These are phyloP conservation scores for Chrysina gloriosa DNA, from an alignment of 2,888 invertebrate genomes.

Conservation along the genomic window DNA sequence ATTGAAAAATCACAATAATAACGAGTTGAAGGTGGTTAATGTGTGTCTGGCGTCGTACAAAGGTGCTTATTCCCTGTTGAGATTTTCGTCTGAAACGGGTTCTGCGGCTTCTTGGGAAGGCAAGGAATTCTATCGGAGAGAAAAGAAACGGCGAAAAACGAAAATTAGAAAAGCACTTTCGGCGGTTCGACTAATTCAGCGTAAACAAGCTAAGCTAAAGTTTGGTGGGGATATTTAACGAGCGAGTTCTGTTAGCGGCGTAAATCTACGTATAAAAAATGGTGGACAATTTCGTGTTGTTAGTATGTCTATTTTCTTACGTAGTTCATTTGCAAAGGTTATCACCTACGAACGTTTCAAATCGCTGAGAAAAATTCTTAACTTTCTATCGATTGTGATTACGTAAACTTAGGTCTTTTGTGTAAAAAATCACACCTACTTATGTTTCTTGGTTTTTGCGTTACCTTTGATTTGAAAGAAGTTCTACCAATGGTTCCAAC, in stretches of 20 bases:
- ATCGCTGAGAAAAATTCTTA: no score
- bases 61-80: conserved; percentile 71
- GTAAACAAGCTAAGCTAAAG: not conserved
- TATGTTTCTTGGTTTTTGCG: no score
- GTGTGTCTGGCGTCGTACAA: conserved; percentile 6
- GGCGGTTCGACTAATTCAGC: not conserved
- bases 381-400: no score
- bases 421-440: no score
- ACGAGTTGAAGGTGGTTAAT: conserved; percentile 20
- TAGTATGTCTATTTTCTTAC: not conserved
- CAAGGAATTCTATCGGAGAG: conserved; percentile 75
- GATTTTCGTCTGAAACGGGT: conserved; percentile 79
- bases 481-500: no score
- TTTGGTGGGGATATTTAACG: not conserved
- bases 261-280: not conserved
- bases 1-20: conserved; percentile 34
- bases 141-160: conserved; percentile 36
- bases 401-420: no score
- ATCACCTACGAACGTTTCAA: no score
- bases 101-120: conserved; percentile 67
- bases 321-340: not conserved
- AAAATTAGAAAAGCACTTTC: not conserved
- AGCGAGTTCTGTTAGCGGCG: not conserved
- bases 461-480: no score
- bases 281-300: not conserved